Percentiles rank a stretch among this genome's conserved stretches.
Conservation (phyloP, 2,797 vertebrate genomes). For the Steatocranus sp. region DNA sequence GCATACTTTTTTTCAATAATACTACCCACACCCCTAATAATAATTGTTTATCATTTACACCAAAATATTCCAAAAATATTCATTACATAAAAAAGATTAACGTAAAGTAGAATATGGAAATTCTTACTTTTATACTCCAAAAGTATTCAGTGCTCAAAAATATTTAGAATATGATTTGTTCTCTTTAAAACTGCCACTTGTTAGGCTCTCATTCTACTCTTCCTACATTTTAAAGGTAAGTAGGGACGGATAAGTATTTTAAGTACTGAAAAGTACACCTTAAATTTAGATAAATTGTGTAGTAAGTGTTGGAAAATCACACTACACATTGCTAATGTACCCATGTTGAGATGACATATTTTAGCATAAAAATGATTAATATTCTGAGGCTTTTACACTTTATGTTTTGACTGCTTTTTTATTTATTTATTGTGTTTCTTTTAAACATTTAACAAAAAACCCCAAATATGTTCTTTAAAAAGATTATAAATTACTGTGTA, state of each 20-base stretch:
- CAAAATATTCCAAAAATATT: background rate
- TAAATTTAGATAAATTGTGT: background rate
- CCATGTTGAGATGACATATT: background rate
- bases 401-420: background rate
- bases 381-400: background rate
- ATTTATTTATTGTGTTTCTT: background rate
- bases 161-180: background rate
- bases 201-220: background rate
- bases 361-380: background rate
- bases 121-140: background rate
- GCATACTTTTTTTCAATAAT: background rate
- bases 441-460: rapidly evolving
- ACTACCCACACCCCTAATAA: background rate
- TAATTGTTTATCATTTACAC: background rate
- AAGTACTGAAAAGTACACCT: background rate
- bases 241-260: background rate
- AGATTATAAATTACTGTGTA: background rate
- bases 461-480: background rate
- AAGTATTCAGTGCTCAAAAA: background rate
- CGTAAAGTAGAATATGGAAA: background rate
- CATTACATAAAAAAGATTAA: background rate
- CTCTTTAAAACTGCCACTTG: background rate
- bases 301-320: background rate
- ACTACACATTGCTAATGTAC: background rate
- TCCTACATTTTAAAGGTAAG: background rate